Evolutionary conservation across 2,113 vertebrate species (phyloP), one percentile per base, ranked within the genome.

Genomic region (Acanthochromis polyacanthus): DNA sequence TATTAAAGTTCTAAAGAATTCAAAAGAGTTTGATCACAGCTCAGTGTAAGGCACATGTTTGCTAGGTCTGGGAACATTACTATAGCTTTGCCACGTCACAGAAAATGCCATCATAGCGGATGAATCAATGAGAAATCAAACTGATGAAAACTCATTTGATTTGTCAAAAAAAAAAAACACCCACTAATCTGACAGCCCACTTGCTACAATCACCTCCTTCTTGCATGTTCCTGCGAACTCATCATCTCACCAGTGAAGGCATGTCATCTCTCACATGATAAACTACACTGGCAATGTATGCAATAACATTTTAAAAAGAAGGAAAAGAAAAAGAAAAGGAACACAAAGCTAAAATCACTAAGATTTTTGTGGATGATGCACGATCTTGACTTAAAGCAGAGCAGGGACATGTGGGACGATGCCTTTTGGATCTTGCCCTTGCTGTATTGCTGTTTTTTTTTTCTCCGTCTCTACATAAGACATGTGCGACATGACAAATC

Each of bases 401-500:
- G 64, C 8, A 52, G 30, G 25, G 61, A 71, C 67, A 71, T 71
- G 55, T 36, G 46, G 46, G 65, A 53, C 38, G 28, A 16, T 4
- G 7, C 58, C 75, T 80, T 84, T 77, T 52, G 19, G 51, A 84
- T 46, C 10, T 52, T n/a, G 53, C 58, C 62, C 58, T 59, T 68
- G 60, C 80, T 43, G 65, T 25, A 52, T 62, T 51, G 59, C 81
- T 14, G 53, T 28, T 62, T 22, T 68, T 64, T 48, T 30, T 60
- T 14, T 30, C 43, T 68, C 60, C 22, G 28, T 45, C 58, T 63
- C 58, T 77, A 65, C 64, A 59, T 52, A 60, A 77, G 83, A 74
- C 78, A 85, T 61, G 71, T 81, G 80, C 59, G n/a, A 85, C 80
- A 78, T 90, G 84, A 85, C 75, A 92, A 92, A 92, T 92, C 88